A percentile compares a stretch with the other conserved stretches of the same genome.
These are phyloP conservation scores for Nebria ingens DNA, from an alignment of 1,140 invertebrate genomes.

Conservation along the genomic window DNA sequence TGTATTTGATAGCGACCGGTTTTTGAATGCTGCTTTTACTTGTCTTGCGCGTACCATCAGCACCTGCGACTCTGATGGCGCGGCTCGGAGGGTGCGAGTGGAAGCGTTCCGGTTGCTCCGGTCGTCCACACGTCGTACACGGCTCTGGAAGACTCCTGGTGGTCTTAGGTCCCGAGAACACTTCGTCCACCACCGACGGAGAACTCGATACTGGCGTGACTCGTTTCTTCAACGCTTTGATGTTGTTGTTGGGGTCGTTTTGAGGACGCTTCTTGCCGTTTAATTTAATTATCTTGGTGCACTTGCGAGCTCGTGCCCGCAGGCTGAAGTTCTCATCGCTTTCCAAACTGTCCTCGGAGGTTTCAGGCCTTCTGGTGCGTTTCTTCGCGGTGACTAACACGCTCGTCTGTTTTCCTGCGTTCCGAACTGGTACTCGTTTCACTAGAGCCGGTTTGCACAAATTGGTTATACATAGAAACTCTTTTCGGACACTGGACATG, in stretches of 20 bases:
- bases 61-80: slow-evolving; percentile 6
- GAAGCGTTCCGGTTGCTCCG: slow-evolving; percentile 45
- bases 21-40: slow-evolving; percentile 39
- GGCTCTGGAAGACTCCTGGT: slow-evolving; percentile 35
- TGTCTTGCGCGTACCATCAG: neutral
- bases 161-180: slow-evolving; percentile 22
- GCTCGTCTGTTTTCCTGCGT: slow-evolving; percentile 9
- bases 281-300: slow-evolving; percentile 10
- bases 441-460: slow-evolving; percentile 26
- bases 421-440: neutral
- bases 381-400: neutral
- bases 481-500: slow-evolving; percentile 48
- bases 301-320: slow-evolving; percentile 11
- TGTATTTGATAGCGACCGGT: slow-evolving; percentile 41
- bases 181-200: slow-evolving; percentile 22
- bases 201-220: slow-evolving; percentile 14
- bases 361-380: slow-evolving; percentile 8
- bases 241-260: slow-evolving; percentile 11
- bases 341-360: slow-evolving; percentile 13
- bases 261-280: neutral
- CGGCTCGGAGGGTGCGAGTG: slow-evolving; percentile 44
- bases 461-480: slow-evolving; percentile 37
- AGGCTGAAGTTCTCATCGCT: slow-evolving; percentile 20
- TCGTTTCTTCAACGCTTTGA: neutral
- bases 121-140: slow-evolving; percentile 44